Conservation (phyloP, 2,113 vertebrate species). For the Trogon melanurus region DNA sequence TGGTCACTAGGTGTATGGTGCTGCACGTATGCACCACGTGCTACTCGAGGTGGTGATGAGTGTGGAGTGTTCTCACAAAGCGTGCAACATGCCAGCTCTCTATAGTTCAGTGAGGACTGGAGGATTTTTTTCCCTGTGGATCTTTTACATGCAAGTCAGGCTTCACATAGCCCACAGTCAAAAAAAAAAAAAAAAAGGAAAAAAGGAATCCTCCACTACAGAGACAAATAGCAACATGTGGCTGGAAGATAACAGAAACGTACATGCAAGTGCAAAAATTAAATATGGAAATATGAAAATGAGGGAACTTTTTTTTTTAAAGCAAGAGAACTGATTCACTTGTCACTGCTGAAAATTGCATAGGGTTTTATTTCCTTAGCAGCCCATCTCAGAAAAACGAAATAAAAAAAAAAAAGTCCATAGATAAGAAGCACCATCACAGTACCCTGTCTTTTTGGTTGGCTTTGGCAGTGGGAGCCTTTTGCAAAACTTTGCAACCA, state of each 20-base stretch:
- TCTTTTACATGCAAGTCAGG: slow-evolving; percentile 54
- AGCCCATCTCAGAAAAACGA: slow-evolving; percentile 63
- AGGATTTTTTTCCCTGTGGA: not conserved
- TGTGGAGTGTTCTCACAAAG: not conserved
- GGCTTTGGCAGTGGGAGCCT: slow-evolving; percentile 2
- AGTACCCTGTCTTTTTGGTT: slow-evolving; percentile 28
- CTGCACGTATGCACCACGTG: not conserved
- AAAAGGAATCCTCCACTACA: not conserved
- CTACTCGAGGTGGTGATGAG: not conserved
- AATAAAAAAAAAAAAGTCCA: slow-evolving; percentile 17
- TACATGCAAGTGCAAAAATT: slow-evolving; percentile 61
- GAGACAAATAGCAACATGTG: slow-evolving; percentile 65
- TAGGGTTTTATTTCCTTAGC: slow-evolving; percentile 61
- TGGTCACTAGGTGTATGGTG: not conserved
- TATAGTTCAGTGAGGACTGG: not conserved
- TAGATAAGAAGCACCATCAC: slow-evolving; percentile 55
- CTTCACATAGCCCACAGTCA: slow-evolving; percentile 5
- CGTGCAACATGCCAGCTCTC: not conserved
- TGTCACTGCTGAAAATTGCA: slow-evolving; percentile 68
- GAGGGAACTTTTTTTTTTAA: not conserved
- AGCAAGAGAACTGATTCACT: slow-evolving; percentile 51
- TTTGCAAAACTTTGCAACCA: slow-evolving; percentile 58
- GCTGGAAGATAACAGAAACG: slow-evolving; percentile 55
- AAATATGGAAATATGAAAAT: slow-evolving; percentile 78
- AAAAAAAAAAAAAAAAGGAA: not conserved